Base-by-base conservation (phyloP, 2,888 invertebrate species). In the Pheosia gnoma region DNA sequence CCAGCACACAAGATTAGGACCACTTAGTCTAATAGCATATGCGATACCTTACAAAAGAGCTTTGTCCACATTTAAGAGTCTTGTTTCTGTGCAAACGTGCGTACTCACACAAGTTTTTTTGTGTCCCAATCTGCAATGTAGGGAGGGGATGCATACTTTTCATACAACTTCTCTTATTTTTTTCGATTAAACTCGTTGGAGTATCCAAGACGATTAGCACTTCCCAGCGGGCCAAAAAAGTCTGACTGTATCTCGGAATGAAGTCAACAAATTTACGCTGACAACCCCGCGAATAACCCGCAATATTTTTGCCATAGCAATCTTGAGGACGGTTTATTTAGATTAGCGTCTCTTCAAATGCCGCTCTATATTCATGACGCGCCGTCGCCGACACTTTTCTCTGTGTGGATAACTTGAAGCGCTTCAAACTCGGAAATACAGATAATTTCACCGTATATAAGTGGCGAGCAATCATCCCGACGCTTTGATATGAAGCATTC, bases 311-410 rank as follows among this genome's bases (percentile, higher is more conserved):
- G 71, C 60, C 68, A 70, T 71, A 74, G 78, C 79, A 81, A 82
- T 81, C 75, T 79, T 68, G 69, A 67, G 74, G 75, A 66, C 77
- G 74, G 78, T 83, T 84, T 86, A 85, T 85, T 86, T 83, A 84
- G 84, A 86, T 87, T 86, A 86, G 78, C 78, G 78, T 69, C 78
- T 79, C 80, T 75, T 80, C 78, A 80, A 77, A 66, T 70, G 68
- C 65, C 77, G 77, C 74, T 85, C 74, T 80, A 81, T 85, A 86
- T 86, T 85, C 86, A 85, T 86, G 82, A 78, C 75, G 71, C 76
- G 75, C 71, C 73, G 69, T 71, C 66, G 61, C 69, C 68, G 72
- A 68, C 75, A 83, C 76, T 78, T 80, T 78, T 78, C 67, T 73
- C 67, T 70, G 68, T 69, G 70, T 62, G 62, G 61, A 75, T 79